Conservation (phyloP, 2,113 vertebrate genomes). For the cattle (Bos taurus) region DNA sequence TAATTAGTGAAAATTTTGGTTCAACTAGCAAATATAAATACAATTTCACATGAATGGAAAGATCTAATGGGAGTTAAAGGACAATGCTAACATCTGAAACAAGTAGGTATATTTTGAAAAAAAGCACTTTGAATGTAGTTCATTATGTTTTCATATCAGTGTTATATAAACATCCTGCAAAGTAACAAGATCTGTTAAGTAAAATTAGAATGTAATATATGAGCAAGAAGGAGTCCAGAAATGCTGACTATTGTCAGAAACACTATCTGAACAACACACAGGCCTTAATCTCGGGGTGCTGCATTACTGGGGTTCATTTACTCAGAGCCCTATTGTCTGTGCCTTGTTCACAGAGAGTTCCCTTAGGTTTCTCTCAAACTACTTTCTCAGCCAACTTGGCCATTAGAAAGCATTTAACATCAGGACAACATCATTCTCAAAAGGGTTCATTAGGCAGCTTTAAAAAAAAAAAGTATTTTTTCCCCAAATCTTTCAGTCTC, state of each 20-base stretch:
- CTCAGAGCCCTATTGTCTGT: neutral
- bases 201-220: neutral
- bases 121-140: constrained; percentile 1
- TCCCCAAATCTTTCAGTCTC: neutral
- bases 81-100: neutral
- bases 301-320: neutral
- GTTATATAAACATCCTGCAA: neutral
- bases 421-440: neutral
- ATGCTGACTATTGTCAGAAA: neutral
- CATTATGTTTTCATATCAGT: constrained; percentile 12
- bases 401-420: neutral
- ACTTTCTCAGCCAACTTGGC: neutral
- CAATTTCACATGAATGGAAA: constrained; percentile 27
- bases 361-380: neutral
- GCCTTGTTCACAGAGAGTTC: neutral
- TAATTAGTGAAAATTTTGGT: neutral
- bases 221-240: neutral
- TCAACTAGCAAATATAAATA: constrained; percentile 17
- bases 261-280: neutral
- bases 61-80: constrained; percentile 19
- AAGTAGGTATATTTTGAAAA: constrained; percentile 1
- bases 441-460: constrained; percentile 1
- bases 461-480: neutral
- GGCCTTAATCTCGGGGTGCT: neutral
- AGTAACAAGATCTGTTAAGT: neutral